Evolutionary conservation across 2,797 vertebrate species (phyloP), one percentile per base, ranked within the genome.

Genomic region (Microctenopoma steveboyesi): DNA sequence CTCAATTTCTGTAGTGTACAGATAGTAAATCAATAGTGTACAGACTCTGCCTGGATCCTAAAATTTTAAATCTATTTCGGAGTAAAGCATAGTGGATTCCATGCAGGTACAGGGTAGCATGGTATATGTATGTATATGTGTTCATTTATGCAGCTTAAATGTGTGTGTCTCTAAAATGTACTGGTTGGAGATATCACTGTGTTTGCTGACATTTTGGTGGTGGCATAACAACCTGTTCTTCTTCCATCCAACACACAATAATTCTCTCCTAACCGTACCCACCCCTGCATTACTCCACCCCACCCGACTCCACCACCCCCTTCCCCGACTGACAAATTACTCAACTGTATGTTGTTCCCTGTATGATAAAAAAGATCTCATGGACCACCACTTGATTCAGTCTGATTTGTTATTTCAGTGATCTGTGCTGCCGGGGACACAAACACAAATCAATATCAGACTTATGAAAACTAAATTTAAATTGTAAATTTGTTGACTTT

Each of bases 161-260:
- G 47, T 50, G 47, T 50, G 16, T 45, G 33, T 51, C 16, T 59
- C 4, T 83, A 5, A 40, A 74, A 50, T 51, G 33, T 5, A 40
- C 45, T 46, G 42, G 16, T 51, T 69, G 52, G 46, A 69, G 22
- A 18, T 58, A 28, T 69, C 39, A 10, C 40, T 1, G 27, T 81
- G 83, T 84, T 86, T 86, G 84, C 76, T 42, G 5, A 58, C 33
- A 33, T 80, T 70, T 72, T 61, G 81, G 62, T 83, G 83, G 75
- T 76, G 78, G 80, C 55, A 81, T 54, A 10, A 35, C 13, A 51
- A 57, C 40, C 61, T 64, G 65, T 53, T 64, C 64, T n/a, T 63
- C 48, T 52, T 86, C 83, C 63, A 27, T 88, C 81, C 84, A 79
- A 15, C 55, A 13, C 28, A 4, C 59, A 50, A 52, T 57, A 14